Evolutionary conservation across 2,888 invertebrate genomes (phyloP), one percentile per base, ranked within the genome.

Genomic region (Apantesis nais): DNA sequence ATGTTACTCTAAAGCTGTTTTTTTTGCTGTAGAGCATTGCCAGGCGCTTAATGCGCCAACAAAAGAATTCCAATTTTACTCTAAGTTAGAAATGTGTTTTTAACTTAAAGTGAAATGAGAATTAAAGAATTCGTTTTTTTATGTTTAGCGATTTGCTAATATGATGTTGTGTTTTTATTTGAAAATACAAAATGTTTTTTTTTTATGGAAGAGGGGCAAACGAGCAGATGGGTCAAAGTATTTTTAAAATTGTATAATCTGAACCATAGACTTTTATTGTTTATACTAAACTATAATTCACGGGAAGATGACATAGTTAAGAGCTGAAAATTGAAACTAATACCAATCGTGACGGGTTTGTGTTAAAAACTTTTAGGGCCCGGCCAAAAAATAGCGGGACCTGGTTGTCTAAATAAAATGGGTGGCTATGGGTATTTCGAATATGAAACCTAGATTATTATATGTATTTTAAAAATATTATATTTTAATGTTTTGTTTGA

Each of bases 1-100:
- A 72, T 78, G 79, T 74, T 74, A 67, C 63, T 73, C 81, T 4
- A 73, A 77, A 83, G 71, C 72, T 74, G 63, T 63, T 80, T 78
- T 44, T 74, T 80, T 77, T 78, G n/a, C 78, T 70, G 44, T 55
- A 12, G n/a, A 61, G 37, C 37, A 61, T 29, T 73, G 72, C 64
- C 80, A 74, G 75, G 75, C 78, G 76, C 61, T 70, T 68, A 62
- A 66, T 63, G 16, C 67, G 71, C 68, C 67, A 52, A 48, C 62
- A 52, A 66, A 68, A 71, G 52, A 25, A 55, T 60, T 61, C 70
- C 55, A 55, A 55, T 55, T 55, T 55, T 25, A 55, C 55, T 25
- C 25, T 5, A 55, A 55, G 25, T 25, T 55, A 55, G 25, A 55
- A 55, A 12, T 25, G 25, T 55, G 11, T 25, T 5, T 55, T 55